These are phyloP conservation scores for Sebastes schlegelii DNA, from an alignment of 2,113 vertebrate genomes.

Conservation along the genomic window DNA sequence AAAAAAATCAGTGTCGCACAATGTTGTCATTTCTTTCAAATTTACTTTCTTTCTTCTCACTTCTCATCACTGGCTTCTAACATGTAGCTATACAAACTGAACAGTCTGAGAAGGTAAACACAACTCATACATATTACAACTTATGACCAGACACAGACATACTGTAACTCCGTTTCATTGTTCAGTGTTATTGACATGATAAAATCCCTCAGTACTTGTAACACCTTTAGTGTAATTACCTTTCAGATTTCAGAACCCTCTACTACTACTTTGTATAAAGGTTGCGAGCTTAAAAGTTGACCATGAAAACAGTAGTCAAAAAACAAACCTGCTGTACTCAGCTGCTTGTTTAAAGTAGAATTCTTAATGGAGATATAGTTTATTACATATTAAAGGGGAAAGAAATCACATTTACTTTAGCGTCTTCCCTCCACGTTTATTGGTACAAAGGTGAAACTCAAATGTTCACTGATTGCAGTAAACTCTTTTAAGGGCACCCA, in stretches of 20 bases:
- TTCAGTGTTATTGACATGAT: too few species aligned
- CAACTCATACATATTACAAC: neutral
- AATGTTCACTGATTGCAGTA: neutral
- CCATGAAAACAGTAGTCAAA: neutral
- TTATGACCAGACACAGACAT: neutral
- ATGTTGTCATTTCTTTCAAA: neutral
- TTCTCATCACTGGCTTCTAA: neutral
- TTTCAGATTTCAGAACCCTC: neutral
- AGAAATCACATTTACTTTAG: neutral
- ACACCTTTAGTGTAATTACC: neutral
- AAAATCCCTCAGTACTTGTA: neutral
- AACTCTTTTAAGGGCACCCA: neutral
- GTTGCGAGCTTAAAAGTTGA: neutral
- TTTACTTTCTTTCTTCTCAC: neutral
- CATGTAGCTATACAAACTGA: neutral
- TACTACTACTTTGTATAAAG: neutral
- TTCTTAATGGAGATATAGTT: neutral
- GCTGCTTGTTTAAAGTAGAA: neutral
- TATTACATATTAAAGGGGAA: neutral
- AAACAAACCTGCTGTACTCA: neutral
- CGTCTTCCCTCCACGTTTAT: neutral
- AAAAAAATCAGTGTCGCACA: neutral
- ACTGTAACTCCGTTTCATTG: neutral
- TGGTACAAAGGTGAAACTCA: neutral
- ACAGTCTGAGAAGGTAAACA: neutral